Percentiles rank a stretch among this genome's conserved stretches.
These are phyloP conservation scores for Amniataba percoides DNA, from an alignment of 2,797 vertebrate genomes.

Conservation along the genomic window DNA sequence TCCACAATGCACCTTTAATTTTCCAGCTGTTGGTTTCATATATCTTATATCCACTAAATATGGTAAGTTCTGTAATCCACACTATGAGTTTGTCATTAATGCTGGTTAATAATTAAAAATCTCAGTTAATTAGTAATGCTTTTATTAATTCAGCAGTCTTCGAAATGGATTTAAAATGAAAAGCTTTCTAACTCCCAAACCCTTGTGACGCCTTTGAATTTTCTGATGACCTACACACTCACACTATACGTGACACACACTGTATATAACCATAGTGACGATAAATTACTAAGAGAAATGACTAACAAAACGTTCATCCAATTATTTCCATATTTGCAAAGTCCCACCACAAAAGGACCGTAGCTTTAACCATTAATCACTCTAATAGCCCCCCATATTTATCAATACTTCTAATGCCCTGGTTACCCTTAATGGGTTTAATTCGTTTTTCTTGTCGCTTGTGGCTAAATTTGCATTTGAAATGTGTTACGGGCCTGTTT, in stretches of 20 bases:
- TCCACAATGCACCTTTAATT: conserved; percentile 9
- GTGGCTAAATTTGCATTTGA: conserved; percentile 37
- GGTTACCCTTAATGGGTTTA: conserved; percentile 19
- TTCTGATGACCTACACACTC: background rate
- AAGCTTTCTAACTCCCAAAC: background rate
- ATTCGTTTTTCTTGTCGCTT: conserved; percentile 30
- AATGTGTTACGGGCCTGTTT: conserved; percentile 36
- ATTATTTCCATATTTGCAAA: conserved; percentile 1
- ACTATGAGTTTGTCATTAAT: conserved; percentile 20
- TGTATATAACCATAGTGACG: background rate
- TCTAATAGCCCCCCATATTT: background rate
- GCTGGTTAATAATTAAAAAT: conserved; percentile 22
- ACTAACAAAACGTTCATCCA: background rate
- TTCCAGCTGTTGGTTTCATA: background rate
- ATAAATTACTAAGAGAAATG: background rate
- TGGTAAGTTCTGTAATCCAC: background rate
- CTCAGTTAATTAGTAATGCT: background rate
- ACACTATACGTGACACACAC: background rate
- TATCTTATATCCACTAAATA: background rate
- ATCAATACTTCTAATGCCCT: conserved; percentile 7
- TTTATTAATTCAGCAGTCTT: conserved; percentile 17
- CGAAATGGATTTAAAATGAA: conserved; percentile 2
- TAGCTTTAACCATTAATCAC: conserved; percentile 21
- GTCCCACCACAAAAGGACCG: conserved; percentile 6
- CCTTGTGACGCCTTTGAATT: background rate